Conservation (phyloP, 2,888 invertebrate genomes). For the Lutraria lutraria region DNA sequence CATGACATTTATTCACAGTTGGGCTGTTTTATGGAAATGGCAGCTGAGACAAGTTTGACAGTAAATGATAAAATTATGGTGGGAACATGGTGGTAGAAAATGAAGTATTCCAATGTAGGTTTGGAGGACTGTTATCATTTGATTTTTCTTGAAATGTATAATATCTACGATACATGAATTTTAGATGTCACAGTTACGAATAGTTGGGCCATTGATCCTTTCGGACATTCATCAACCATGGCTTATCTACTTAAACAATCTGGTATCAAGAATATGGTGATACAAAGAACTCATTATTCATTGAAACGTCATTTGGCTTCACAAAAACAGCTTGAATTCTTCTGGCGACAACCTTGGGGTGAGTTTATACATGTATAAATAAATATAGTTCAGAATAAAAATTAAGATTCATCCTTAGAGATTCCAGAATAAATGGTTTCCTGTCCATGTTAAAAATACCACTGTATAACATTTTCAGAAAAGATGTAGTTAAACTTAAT, state of each 20-base stretch:
- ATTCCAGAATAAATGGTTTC: no score
- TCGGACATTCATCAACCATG: constrained; percentile 97
- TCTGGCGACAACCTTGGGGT: constrained; percentile 97
- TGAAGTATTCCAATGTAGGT: no score
- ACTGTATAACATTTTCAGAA: no score
- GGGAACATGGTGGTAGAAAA: no score
- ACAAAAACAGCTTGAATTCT: constrained; percentile 94
- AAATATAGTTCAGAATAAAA: no score
- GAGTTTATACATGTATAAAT: constrained; percentile 50
- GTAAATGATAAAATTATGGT: no score
- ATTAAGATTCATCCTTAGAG: no score
- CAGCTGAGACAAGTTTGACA: no score
- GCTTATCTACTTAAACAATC: constrained; percentile 95
- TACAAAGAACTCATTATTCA: constrained; percentile 94
- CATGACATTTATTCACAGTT: no score
- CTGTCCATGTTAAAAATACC: no score
- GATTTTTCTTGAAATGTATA: not conserved
- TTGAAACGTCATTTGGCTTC: constrained; percentile 96
- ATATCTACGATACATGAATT: not conserved
- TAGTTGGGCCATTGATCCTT: constrained; percentile 97
- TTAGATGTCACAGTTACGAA: constrained; percentile 79
- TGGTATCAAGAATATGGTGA: constrained; percentile 94
- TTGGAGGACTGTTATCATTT: no score
- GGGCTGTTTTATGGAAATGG: no score
- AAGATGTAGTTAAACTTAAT: not conserved